phyloP scores from a whole-genome alignment of 2,888 invertebrate genomes.

The Acanthosepion pharaonis region DNA sequence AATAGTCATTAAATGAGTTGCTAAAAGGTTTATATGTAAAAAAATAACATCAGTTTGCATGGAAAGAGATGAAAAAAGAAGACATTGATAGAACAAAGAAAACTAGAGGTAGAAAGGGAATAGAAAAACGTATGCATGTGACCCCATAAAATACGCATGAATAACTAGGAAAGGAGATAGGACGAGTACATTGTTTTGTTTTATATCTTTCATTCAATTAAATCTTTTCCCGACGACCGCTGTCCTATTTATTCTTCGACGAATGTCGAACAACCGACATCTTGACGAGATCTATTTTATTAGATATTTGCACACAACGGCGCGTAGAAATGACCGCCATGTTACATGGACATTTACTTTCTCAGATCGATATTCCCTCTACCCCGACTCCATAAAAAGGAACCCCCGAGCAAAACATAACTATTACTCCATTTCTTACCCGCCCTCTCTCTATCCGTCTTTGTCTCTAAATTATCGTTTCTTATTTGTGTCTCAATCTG shows the following conservation, averaged over 20 bases:
- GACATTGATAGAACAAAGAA: background rate
- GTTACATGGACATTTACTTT: background rate
- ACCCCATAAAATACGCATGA: background rate
- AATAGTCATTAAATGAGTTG: background rate
- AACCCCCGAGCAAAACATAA: background rate
- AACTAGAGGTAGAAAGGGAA: background rate
- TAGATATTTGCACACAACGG: background rate
- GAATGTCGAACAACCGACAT: background rate
- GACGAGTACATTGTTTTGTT: background rate
- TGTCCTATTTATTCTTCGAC: conserved; percentile 33
- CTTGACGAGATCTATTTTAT: conserved; percentile 17
- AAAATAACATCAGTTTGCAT: background rate
- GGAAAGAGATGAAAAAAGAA: background rate
- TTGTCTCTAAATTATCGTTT: background rate
- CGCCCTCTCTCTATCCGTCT: background rate
- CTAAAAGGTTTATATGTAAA: background rate
- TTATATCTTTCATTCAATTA: conserved; percentile 33
- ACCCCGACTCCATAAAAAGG: background rate
- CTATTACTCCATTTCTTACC: background rate
- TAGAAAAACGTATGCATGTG: background rate
- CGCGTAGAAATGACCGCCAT: conserved; percentile 16
- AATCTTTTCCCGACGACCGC: background rate
- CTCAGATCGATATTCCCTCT: background rate
- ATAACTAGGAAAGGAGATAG: background rate
- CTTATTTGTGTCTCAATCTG: background rate